These are phyloP conservation scores for Porites divaricata DNA, from an alignment of 92 coral and sea anemone genomes.

Conservation along the genomic window DNA sequence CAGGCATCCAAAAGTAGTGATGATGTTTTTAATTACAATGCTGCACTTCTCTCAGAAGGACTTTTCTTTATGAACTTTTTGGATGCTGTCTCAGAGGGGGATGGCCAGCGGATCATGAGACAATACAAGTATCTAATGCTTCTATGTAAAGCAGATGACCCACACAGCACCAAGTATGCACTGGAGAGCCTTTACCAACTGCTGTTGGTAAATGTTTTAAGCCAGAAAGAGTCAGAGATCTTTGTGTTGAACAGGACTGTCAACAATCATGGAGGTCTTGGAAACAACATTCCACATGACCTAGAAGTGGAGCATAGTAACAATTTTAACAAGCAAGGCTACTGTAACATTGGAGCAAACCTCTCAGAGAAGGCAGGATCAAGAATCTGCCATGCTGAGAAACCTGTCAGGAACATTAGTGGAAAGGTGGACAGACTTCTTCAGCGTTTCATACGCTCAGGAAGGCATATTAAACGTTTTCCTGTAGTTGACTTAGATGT, in stretches of 20 bases:
- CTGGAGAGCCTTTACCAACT: conserved; percentile 35
- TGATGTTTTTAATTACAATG: conserved; percentile 50
- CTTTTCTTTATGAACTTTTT: conserved; percentile 45
- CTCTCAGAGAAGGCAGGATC: conserved; percentile 42
- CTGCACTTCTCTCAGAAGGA: conserved; percentile 50
- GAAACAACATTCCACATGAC: too few relatives aligned
- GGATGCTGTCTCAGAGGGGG: conserved; percentile 56
- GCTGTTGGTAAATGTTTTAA: conserved; percentile 13
- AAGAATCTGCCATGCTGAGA: conserved; percentile 57
- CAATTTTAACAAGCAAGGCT: conserved; percentile 43
- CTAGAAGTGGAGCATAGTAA: too few relatives aligned
- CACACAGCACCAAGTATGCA: conserved; percentile 41
- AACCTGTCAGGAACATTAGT: conserved; percentile 30
- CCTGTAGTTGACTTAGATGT: conserved; percentile 39
- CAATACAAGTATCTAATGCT: conserved; percentile 59
- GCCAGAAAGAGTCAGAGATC: conserved; percentile 20
- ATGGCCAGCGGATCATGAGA: conserved; percentile 47
- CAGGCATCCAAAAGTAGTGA: neutral
- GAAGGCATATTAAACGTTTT: conserved; percentile 13
- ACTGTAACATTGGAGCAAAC: conserved; percentile 34
- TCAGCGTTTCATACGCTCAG: conserved; percentile 46
- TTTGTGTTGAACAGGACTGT: neutral
- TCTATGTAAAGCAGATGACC: conserved; percentile 48
- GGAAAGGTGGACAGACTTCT: conserved; percentile 39
- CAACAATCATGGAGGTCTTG: too few relatives aligned